Percentiles rank a stretch among this genome's conserved stretches.
Evolutionary conservation across 2,113 vertebrate genomes (phyloP).

Genomic region (Poecilia latipinna): DNA sequence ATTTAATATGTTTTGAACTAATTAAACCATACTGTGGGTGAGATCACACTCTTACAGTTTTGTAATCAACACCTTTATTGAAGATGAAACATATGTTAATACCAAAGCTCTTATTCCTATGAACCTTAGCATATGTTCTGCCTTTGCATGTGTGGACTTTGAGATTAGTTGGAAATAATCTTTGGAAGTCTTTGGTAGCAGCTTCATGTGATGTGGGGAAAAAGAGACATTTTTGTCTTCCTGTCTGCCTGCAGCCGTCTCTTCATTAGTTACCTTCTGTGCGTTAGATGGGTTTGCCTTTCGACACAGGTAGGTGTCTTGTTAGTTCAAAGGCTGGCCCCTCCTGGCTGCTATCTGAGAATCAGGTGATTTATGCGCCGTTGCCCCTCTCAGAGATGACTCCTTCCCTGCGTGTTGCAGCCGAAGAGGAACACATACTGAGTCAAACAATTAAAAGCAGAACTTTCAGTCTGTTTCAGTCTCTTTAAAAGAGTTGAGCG

Average conservation of each 20-base stretch:
- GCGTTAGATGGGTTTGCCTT: slow-evolving; percentile 42
- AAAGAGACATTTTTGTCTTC: slow-evolving; percentile 21
- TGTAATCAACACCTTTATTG: slow-evolving; percentile 45
- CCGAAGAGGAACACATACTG: slow-evolving; percentile 19
- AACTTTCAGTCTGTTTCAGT: slow-evolving; percentile 40
- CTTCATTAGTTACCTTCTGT: slow-evolving; percentile 49
- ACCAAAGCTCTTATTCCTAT: slow-evolving; percentile 17
- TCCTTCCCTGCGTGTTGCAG: slow-evolving; percentile 18
- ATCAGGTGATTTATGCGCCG: slow-evolving; percentile 54
- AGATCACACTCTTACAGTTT: slow-evolving; percentile 29
- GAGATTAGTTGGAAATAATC: slow-evolving; percentile 8
- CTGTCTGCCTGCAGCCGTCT: slow-evolving; percentile 23
- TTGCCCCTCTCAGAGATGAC: slow-evolving; percentile 22
- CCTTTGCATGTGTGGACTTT: background rate
- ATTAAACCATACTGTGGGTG: slow-evolving; percentile 37
- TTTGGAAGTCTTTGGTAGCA: background rate
- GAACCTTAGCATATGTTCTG: slow-evolving; percentile 33
- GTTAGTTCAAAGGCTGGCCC: slow-evolving; percentile 65
- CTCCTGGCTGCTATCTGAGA: slow-evolving; percentile 66
- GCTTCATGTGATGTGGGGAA: slow-evolving; percentile 1
- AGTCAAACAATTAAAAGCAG: slow-evolving; percentile 50
- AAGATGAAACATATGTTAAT: slow-evolving; percentile 25
- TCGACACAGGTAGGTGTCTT: slow-evolving; percentile 57
- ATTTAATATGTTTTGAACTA: slow-evolving; percentile 11
- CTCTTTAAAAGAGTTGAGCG: slow-evolving; percentile 8